Evolutionary conservation across 2,797 vertebrate species (phyloP).

Genomic region (Gastrophryne carolinensis): DNA sequence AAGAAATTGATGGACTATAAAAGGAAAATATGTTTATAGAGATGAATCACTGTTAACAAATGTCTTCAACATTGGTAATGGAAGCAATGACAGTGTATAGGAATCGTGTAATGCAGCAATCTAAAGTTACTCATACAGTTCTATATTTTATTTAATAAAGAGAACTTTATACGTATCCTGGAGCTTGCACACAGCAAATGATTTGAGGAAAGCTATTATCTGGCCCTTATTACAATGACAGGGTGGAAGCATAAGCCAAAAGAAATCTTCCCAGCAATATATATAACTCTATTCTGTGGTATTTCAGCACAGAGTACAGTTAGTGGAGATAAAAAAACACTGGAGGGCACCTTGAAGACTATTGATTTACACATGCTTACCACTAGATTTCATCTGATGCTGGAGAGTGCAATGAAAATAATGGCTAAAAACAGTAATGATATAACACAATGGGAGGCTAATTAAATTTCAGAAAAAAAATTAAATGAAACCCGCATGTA

Average conservation of each 20-base stretch:
- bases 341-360: constrained; percentile 13
- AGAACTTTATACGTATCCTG: neutral
- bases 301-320: constrained; percentile 12
- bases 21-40: too few relatives aligned
- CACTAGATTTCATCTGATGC: neutral
- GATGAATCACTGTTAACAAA: too few relatives aligned
- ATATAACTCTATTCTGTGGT: neutral
- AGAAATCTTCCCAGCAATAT: too few relatives aligned
- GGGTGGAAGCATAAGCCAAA: neutral
- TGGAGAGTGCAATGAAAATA: constrained; percentile 20
- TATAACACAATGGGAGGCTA: constrained; percentile 31
- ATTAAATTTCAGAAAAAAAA: constrained; percentile 27
- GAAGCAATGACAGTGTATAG: too few relatives aligned
- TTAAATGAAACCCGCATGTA: constrained; percentile 8
- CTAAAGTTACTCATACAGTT: too few relatives aligned
- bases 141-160: too few relatives aligned
- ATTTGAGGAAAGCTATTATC: constrained; percentile 14
- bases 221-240: constrained; percentile 13
- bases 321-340: constrained; percentile 21
- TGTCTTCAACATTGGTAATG: too few relatives aligned
- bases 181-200: constrained; percentile 2
- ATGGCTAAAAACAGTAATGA: constrained; percentile 21
- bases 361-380: constrained; percentile 6
- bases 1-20: too few relatives aligned
- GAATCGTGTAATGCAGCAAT: too few relatives aligned